A percentile compares a stretch with the other conserved stretches of the same genome.
Evolutionary conservation across 2,888 invertebrate genomes (phyloP).

Genomic region (Drosophila borealis): DNA sequence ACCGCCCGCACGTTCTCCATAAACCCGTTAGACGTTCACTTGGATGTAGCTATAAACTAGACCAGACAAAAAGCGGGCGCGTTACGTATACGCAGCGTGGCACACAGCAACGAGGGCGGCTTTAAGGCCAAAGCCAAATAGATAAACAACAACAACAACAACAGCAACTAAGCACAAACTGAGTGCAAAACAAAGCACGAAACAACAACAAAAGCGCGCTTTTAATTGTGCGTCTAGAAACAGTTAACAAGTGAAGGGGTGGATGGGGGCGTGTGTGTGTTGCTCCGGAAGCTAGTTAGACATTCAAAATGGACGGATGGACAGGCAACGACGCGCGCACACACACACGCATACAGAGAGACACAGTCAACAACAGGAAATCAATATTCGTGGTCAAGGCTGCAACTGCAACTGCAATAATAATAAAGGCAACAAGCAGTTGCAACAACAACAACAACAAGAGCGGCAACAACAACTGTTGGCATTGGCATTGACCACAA

Average conservation of each 20-base stretch:
- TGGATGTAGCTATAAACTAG: conserved; percentile 10
- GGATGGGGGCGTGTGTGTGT: neutral
- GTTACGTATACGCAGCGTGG: conserved; percentile 47
- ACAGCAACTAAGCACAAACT: conserved; percentile 17
- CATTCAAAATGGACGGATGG: conserved; percentile 56
- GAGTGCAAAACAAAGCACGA: conserved; percentile 16
- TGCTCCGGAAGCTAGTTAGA: conserved; percentile 59
- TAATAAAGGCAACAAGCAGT: conserved; percentile 24
- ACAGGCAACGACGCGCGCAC: conserved; percentile 5
- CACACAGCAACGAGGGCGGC: conserved; percentile 50
- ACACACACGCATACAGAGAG: conserved; percentile 7
- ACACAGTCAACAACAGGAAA: conserved; percentile 76
- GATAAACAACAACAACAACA: conserved; percentile 20
- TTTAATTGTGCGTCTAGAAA: conserved; percentile 52
- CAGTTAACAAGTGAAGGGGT: conserved; percentile 42
- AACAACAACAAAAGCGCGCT: conserved; percentile 34
- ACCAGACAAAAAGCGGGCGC: conserved; percentile 12
- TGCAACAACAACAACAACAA: conserved; percentile 16
- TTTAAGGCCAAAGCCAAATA: conserved; percentile 58
- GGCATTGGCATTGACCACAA: conserved; percentile 64
- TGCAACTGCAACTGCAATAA: conserved; percentile 49
- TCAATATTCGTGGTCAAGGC: conserved; percentile 84
- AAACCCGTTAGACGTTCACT: conserved; percentile 11
- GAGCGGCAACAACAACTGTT: conserved; percentile 18
- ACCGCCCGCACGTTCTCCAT: conserved; percentile 14